These are phyloP conservation scores for Ennomos erosarius DNA, from an alignment of 2,888 invertebrate genomes.

Conservation along the genomic window DNA sequence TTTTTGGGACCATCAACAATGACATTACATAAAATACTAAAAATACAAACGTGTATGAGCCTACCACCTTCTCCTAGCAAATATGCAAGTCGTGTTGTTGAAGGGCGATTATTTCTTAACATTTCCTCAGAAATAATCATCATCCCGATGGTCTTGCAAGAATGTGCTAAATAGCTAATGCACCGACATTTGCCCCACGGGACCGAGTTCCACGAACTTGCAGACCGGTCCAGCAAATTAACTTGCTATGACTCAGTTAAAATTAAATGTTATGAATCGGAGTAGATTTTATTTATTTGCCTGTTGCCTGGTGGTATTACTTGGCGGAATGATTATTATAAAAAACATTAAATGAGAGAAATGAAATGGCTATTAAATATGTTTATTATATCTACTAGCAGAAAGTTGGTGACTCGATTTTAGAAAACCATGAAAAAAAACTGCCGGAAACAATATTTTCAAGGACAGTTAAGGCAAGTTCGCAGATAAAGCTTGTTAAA, in stretches of 20 bases:
- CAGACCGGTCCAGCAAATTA: conserved; percentile 23
- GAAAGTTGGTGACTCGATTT: not conserved
- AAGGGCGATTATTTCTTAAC: conserved; percentile 5
- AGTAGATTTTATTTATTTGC: no score
- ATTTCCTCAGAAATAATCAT: not conserved
- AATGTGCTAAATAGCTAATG: conserved; percentile 33
- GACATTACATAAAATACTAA: no score
- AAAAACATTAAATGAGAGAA: not conserved
- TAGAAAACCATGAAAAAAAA: conserved; percentile 7
- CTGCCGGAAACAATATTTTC: conserved; percentile 3
- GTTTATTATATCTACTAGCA: not conserved
- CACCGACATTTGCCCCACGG: conserved; percentile 16
- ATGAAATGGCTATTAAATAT: no score
- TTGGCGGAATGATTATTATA: no score
- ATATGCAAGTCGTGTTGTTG: not conserved
- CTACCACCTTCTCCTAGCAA: conserved; percentile 10
- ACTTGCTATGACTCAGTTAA: no score
- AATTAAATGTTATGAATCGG: no score
- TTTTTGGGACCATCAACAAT: no score
- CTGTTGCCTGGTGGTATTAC: no score
- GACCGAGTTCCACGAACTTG: conserved; percentile 28
- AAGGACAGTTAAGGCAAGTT: conserved; percentile 13
- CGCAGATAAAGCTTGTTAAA: conserved; percentile 19
- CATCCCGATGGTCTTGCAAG: conserved; percentile 6
- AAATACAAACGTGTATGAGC: no score